Evolutionary conservation across 2,888 invertebrate species (phyloP).

Genomic region (Machimus rusticus): DNA sequence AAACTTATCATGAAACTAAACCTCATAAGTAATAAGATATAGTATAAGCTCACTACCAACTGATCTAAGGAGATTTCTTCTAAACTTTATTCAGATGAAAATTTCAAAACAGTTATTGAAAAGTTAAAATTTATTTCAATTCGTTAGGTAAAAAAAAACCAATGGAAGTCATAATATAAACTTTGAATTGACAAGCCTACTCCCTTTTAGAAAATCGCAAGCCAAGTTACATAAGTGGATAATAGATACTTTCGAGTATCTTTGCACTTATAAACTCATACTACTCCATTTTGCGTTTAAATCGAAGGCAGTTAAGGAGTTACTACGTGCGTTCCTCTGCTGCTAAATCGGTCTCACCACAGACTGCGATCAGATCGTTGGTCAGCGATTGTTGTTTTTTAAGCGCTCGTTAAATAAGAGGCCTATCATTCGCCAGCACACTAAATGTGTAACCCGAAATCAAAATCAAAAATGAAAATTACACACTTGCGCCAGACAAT

Average conservation of each 20-base stretch:
- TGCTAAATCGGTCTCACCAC: neutral
- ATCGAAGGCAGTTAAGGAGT: neutral
- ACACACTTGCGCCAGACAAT: conserved; percentile 32
- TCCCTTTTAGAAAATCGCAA: neutral
- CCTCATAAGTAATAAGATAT: too few species aligned
- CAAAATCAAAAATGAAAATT: conserved; percentile 32
- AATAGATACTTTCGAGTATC: neutral
- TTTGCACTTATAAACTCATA: neutral
- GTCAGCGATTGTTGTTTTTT: neutral
- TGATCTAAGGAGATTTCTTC: too few species aligned
- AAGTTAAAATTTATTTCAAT: neutral
- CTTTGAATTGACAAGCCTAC: neutral
- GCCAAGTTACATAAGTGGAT: neutral
- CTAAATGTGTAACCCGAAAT: conserved; percentile 13
- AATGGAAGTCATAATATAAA: neutral
- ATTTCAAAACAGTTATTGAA: neutral
- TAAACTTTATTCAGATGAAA: too few species aligned
- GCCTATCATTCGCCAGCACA: neutral
- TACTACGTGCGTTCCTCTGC: neutral
- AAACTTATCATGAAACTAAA: too few species aligned
- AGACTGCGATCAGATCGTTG: neutral
- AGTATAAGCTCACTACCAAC: too few species aligned
- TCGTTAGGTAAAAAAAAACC: too few species aligned
- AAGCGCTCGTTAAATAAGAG: neutral
- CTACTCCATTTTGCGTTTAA: neutral